A percentile compares a stretch with the other conserved stretches of the same genome.
These are phyloP conservation scores for Drymonia ruficornis DNA, from an alignment of 2,888 invertebrate species.

Conservation along the genomic window DNA sequence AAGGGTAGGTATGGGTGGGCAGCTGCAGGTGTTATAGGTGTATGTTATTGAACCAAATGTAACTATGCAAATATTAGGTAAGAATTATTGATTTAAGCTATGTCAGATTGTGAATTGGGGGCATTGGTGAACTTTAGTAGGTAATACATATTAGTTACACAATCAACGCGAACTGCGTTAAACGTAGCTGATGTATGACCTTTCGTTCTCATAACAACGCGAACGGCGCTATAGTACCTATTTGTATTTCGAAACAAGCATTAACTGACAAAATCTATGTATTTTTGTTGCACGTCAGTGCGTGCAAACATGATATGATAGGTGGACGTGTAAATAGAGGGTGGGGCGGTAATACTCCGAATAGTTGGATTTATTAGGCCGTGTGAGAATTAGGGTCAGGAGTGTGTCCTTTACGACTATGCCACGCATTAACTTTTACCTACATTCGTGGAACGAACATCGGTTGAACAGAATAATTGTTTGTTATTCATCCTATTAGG, in stretches of 20 bases:
- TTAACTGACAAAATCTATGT: background rate
- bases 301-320: constrained; percentile 45
- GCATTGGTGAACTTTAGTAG: too few species aligned
- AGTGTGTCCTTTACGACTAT: constrained; percentile 64
- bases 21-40: too few species aligned
- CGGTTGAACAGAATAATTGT: too few species aligned
- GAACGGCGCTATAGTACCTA: background rate
- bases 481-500: too few species aligned
- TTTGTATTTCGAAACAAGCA: background rate
- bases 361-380: constrained; percentile 68
- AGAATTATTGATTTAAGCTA: too few species aligned
- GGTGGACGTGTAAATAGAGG: constrained; percentile 59
- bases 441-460: constrained; percentile 4
- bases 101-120: too few species aligned
- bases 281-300: constrained; percentile 8
- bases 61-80: too few species aligned
- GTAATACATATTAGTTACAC: too few species aligned
- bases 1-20: background rate
- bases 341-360: constrained; percentile 63
- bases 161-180: too few species aligned
- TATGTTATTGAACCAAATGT: too few species aligned
- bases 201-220: background rate
- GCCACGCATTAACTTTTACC: constrained; percentile 46
- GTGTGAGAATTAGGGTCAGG: constrained; percentile 66
- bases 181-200: too few species aligned